phyloP scores from a whole-genome alignment of 2,888 invertebrate species.

The Acheta domesticus region DNA sequence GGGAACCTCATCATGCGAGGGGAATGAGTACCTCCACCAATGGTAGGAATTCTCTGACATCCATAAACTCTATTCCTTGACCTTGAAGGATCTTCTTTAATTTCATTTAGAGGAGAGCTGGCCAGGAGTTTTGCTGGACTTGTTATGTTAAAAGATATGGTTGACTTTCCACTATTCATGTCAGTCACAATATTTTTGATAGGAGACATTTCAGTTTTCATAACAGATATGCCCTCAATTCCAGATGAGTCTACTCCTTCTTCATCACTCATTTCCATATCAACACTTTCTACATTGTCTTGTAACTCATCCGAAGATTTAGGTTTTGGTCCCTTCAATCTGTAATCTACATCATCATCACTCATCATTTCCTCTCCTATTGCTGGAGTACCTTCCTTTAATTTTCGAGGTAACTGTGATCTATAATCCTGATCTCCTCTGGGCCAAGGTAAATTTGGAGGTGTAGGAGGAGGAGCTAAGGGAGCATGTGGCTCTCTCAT shows the following conservation, averaged over 20 bases:
- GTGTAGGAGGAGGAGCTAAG: slow-evolving; percentile 40
- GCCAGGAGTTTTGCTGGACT: slow-evolving; percentile 28
- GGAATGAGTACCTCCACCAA: slow-evolving; percentile 28
- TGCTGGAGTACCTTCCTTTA: not conserved
- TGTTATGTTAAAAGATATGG: slow-evolving; percentile 31
- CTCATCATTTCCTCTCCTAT: not conserved
- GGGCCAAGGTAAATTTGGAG: slow-evolving; percentile 42
- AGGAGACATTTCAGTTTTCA: not conserved
- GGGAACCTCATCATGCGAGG: slow-evolving; percentile 26
- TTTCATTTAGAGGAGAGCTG: slow-evolving; percentile 32
- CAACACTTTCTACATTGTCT: slow-evolving; percentile 75
- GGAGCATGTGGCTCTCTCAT: slow-evolving; percentile 38
- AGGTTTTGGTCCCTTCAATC: not conserved
- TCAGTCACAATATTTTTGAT: slow-evolving; percentile 12
- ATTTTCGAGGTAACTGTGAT: slow-evolving; percentile 23
- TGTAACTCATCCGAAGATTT: slow-evolving; percentile 41
- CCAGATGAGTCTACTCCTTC: slow-evolving; percentile 48
- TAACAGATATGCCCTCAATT: not conserved
- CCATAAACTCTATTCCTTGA: slow-evolving; percentile 25
- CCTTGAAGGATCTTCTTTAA: slow-evolving; percentile 23
- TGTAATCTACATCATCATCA: slow-evolving; percentile 21
- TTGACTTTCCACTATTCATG: slow-evolving; percentile 21
- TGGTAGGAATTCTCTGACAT: slow-evolving; percentile 33
- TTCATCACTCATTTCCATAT: slow-evolving; percentile 85
- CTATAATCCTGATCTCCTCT: slow-evolving; percentile 34